A percentile compares a stretch with the other conserved stretches of the same genome.
These are phyloP conservation scores for Megaleporinus macrocephalus DNA, from an alignment of 2,113 vertebrate species.

Conservation along the genomic window DNA sequence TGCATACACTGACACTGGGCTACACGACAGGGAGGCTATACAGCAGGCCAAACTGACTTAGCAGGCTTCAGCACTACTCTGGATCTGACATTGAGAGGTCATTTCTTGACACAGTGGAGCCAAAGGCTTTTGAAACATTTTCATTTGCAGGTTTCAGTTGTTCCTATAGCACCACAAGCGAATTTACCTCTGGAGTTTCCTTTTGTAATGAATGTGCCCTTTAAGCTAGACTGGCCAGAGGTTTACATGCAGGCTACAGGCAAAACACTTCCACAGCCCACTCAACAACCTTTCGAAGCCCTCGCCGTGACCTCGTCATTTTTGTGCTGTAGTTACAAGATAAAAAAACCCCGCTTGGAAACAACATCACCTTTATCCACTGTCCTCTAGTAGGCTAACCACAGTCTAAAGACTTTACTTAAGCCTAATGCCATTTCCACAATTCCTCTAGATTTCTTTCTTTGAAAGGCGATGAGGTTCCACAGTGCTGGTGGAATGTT, in stretches of 20 bases:
- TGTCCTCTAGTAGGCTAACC: conserved; percentile 33
- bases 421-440: not conserved
- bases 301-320: conserved; percentile 37
- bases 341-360: conserved; percentile 41
- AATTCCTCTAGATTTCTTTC: conserved; percentile 39
- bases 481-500: conserved; percentile 54
- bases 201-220: conserved; percentile 35
- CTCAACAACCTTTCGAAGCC: conserved; percentile 44
- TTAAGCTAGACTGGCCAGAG: conserved; percentile 41
- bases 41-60: conserved; percentile 8
- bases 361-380: conserved; percentile 25
- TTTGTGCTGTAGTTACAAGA: conserved; percentile 39
- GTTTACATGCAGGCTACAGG: conserved; percentile 28
- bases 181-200: conserved; percentile 18
- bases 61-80: not conserved
- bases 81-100: conserved; percentile 47
- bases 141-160: conserved; percentile 11
- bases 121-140: conserved; percentile 24
- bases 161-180: conserved; percentile 20
- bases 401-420: conserved; percentile 32
- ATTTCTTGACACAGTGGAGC: conserved; percentile 15
- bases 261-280: conserved; percentile 41
- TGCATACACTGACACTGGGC: conserved; percentile 18
- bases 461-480: conserved; percentile 40
- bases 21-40: conserved; percentile 12